Base-by-base conservation (phyloP, 2,797 vertebrate species). In the Alca torda region DNA sequence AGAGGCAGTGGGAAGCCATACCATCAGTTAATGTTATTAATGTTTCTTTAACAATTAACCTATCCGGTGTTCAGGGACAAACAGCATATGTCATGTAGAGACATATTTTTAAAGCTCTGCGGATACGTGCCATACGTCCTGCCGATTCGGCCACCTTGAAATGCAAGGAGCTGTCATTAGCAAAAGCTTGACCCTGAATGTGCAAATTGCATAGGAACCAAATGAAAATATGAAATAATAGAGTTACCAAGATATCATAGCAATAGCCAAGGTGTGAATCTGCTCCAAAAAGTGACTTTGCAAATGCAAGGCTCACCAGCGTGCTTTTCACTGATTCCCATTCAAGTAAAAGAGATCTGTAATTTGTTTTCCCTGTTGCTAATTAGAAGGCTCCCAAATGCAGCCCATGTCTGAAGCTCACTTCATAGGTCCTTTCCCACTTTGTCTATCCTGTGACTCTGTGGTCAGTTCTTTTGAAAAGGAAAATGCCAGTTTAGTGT, bases 41-140 rank as follows among this genome's bases (percentile, higher is more conserved):
- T 92, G 76, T 95, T 90, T 94, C 81, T 92, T 96, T 97, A 97
- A 95, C 96, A 97, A 96, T 96, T 97, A 97, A 92, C 87, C 90
- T 95, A 84, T 92, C 83, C 12, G 16, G 76, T 82, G 75, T 70
- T 97, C 91, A 91, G 96, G 96, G 96, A 95, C 95, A 89, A 96
- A 94, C 84, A 96, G 82, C 84, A 85, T 90, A 91, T 93, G 91
- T 90, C 93, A 95, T 5, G 85, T 26, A 91, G 89, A 93, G 67
- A 95, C 94, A 91, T 90, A 97, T 96, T 97, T 95, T 95, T 96
- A 94, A 98, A 94, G 75, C 45, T 89, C 95, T 86, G 89, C 67
- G 94, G 96, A 94, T 82, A 51, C 17, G 15, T 95, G 77, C 61
- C 95, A 88, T 75, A 45, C 13, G 0, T 95, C 94, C 87, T 24